A percentile compares a stretch with the other conserved stretches of the same genome.
Conservation (phyloP, 2,888 invertebrate species). For the Lamellibrachia satsuma region DNA sequence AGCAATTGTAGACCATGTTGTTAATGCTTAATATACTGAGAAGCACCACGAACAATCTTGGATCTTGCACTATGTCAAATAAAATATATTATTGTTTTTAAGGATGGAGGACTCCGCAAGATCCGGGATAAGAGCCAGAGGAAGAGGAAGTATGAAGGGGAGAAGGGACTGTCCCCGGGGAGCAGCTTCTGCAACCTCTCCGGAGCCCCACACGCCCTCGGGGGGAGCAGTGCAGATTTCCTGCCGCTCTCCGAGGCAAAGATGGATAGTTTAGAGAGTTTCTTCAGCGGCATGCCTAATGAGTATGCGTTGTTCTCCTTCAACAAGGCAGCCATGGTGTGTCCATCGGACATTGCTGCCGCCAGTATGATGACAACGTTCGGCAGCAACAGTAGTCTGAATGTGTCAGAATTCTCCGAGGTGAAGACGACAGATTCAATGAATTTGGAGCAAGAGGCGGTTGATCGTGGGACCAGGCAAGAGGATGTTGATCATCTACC, state of each 20-base stretch:
- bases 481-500: neutral
- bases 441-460: neutral
- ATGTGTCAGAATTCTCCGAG: neutral
- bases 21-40: no score
- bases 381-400: neutral
- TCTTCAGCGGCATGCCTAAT: neutral
- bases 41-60: no score
- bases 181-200: neutral
- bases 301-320: neutral
- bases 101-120: slow-evolving; percentile 50
- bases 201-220: neutral
- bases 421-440: neutral
- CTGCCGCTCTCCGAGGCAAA: neutral
- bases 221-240: neutral
- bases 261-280: neutral
- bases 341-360: neutral
- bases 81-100: no score
- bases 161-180: neutral
- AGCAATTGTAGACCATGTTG: no score
- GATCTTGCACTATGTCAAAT: no score
- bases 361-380: neutral
- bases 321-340: neutral
- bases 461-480: neutral
- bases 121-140: slow-evolving; percentile 53
- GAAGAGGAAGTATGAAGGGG: slow-evolving; percentile 34